Percentiles rank a stretch among this genome's conserved stretches.
Conservation (phyloP, 2,797 vertebrate species). For the Clarias pachynema region DNA sequence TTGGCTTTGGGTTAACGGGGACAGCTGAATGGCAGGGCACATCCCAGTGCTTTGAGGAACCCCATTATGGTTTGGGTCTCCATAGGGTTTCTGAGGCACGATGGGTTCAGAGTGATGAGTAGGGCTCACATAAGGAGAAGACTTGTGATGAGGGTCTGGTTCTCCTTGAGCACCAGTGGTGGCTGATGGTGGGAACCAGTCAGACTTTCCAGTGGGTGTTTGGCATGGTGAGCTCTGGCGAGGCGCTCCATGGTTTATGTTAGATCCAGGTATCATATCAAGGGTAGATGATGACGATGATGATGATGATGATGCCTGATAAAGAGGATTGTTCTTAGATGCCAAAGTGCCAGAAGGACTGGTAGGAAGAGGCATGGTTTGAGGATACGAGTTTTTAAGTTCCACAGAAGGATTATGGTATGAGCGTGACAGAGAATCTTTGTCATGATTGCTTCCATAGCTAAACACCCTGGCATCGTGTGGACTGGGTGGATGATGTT, state of each 20-base stretch:
- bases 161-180: conserved; percentile 67
- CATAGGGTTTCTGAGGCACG: conserved; percentile 36
- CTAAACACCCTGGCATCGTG: conserved; percentile 63
- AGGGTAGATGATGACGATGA: conserved; percentile 62
- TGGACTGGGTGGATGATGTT: conserved; percentile 59
- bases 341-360: conserved; percentile 63
- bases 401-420: conserved; percentile 54
- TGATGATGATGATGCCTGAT: conserved; percentile 63
- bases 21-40: conserved; percentile 9
- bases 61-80: conserved; percentile 44
- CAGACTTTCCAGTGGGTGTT: conserved; percentile 51
- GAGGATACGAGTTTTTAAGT: conserved; percentile 59
- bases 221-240: conserved; percentile 62
- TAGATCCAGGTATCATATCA: conserved; percentile 50
- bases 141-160: conserved; percentile 59
- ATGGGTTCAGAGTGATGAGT: conserved; percentile 32
- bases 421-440: conserved; percentile 67
- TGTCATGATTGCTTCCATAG: conserved; percentile 72
- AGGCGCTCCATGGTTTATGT: conserved; percentile 46
- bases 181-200: conserved; percentile 63
- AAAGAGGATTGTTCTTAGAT: conserved; percentile 54
- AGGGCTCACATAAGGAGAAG: conserved; percentile 43
- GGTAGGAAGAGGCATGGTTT: conserved; percentile 53
- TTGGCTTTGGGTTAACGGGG: conserved; percentile 31
- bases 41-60: conserved; percentile 9